These are phyloP conservation scores for Larimichthys polyactis DNA, from an alignment of 2,113 vertebrate genomes.

Conservation along the genomic window DNA sequence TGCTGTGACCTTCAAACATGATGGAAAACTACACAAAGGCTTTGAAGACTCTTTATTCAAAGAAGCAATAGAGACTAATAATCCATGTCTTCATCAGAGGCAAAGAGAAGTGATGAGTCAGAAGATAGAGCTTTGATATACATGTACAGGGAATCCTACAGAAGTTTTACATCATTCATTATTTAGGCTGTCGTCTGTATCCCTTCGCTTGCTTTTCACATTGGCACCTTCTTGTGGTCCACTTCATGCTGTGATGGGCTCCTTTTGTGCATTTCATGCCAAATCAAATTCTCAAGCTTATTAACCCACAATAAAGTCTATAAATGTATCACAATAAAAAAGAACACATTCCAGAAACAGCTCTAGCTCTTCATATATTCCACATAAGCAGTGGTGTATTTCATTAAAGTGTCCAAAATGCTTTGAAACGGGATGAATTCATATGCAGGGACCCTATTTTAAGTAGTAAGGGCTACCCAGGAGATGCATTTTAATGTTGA, in stretches of 20 bases:
- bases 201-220: neutral
- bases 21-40: neutral
- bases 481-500: no score
- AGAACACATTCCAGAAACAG: neutral
- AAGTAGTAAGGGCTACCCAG: no score
- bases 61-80: neutral
- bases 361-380: no score
- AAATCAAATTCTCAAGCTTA: neutral
- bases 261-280: neutral
- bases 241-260: neutral
- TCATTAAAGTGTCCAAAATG: no score
- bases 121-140: neutral
- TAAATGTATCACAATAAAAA: neutral
- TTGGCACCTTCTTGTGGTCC: neutral
- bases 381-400: no score
- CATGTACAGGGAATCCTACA: neutral
- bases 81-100: neutral
- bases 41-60: neutral
- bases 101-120: neutral
- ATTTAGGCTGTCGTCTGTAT: neutral
- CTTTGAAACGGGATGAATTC: no score
- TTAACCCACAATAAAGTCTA: neutral
- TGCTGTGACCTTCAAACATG: neutral
- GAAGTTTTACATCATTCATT: neutral
- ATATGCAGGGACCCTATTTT: no score